Percentiles rank a stretch among this genome's conserved stretches.
Conservation (phyloP, 2,888 invertebrate genomes). For the Cantharis flavilabris region DNA sequence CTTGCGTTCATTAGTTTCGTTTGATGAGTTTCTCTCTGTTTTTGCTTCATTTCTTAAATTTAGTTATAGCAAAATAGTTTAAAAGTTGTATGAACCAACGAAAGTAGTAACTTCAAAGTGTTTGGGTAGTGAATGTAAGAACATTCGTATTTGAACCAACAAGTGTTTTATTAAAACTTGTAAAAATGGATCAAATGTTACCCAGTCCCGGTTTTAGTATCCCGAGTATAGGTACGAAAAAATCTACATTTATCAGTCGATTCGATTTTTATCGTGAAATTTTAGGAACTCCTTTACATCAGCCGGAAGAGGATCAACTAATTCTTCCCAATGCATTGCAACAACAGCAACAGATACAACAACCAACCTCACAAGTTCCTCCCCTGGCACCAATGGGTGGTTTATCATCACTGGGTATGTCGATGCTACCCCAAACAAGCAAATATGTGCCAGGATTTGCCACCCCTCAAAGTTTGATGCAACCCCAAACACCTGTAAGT, state of each 20-base stretch:
- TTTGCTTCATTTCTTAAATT: not conserved
- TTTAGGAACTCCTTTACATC: slow-evolving; percentile 79
- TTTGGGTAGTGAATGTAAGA: not conserved
- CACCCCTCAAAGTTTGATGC: slow-evolving; percentile 85
- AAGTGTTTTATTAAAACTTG: not conserved
- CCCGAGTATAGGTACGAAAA: slow-evolving; percentile 75
- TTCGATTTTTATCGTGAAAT: not conserved
- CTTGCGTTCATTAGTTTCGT: not conserved
- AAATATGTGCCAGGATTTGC: slow-evolving; percentile 77
- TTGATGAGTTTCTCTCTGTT: not conserved
- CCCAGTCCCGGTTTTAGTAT: slow-evolving; percentile 88
- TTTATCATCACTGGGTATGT: slow-evolving; percentile 63
- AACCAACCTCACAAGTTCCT: slow-evolving; percentile 54
- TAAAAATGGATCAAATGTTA: slow-evolving; percentile 86
- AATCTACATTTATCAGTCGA: slow-evolving; percentile 18
- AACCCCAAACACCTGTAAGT: slow-evolving; percentile 85
- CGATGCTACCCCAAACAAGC: slow-evolving; percentile 72
- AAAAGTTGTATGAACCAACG: not conserved
- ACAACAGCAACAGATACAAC: slow-evolving; percentile 72
- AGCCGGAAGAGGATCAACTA: slow-evolving; percentile 89
- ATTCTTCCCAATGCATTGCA: slow-evolving; percentile 83
- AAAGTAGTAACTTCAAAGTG: not conserved
- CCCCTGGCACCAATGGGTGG: slow-evolving; percentile 62
- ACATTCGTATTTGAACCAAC: not conserved
- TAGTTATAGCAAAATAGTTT: not conserved